Evolutionary conservation across 2,888 invertebrate genomes (phyloP), one percentile per base, ranked within the genome.

Genomic region (Epinotia ramella): DNA sequence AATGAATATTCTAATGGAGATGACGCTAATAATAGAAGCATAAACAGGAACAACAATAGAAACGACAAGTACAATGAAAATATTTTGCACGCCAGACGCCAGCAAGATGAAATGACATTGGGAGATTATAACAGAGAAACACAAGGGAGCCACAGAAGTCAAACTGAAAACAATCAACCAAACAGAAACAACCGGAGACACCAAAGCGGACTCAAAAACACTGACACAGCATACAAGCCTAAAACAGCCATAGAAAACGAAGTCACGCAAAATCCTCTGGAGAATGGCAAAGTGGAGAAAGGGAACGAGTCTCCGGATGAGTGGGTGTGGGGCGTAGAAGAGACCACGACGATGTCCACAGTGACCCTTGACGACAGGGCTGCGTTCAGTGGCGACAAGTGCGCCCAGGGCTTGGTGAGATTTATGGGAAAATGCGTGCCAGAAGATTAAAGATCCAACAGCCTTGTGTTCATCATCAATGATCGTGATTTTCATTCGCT

Each of bases 331-430:
- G 79, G 78, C 12, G 79, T 78, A 24, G 83, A 81, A 60, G 81
- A 82, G 0, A 79, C 72, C 28, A 44, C 24, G 70, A 66, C 53
- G 77, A 67, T 1, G 70, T 18, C 67, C 0, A 74, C 78, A 12
- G 80, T 80, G 0, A 67, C 71, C 0, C 71, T 86, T 7, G 84
- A 81, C 16, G 81, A 87, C 59, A 81, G 86, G 67, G 83, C 82
- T 0, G 81, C 84, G 0, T 85, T 87, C 20, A 69, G 70, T 0
- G 86, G 82, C 0, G 81, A 79, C 66, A 70, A 81, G 18, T 87
- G 86, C 68, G 82, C 86, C 0, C 78, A 81, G 0, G 84, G 84
- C 0, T 78, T 81, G 62, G 77, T 79, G 0, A 81, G 77, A 68
- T 72, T 83, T 3, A 78, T 77, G 0, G 78, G 80, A 0, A 77